Evolutionary conservation across 2,113 vertebrate species (phyloP).

Genomic region (Menura novaehollandiae): DNA sequence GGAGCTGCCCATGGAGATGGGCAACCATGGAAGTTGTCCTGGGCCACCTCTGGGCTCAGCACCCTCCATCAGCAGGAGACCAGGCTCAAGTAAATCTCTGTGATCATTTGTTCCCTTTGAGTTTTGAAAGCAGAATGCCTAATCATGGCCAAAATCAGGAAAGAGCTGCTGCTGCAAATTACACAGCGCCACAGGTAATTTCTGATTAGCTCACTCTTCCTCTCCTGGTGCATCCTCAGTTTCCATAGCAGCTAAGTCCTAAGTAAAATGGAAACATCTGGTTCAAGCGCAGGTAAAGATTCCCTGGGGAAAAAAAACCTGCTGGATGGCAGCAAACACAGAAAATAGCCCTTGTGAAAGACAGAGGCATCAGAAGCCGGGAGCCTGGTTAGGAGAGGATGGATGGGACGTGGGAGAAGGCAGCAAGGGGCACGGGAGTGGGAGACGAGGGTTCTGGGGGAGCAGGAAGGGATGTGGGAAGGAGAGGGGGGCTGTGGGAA

Average conservation of each 20-base stretch:
- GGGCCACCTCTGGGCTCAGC: conserved; percentile 5
- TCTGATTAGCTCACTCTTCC: conserved; percentile 70
- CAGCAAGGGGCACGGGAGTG: neutral
- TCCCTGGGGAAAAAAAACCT: conserved; percentile 39
- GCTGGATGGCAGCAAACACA: conserved; percentile 16
- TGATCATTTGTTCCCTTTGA: conserved; percentile 37
- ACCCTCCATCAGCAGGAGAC: neutral
- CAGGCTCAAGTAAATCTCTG: neutral
- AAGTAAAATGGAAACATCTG: conserved; percentile 74
- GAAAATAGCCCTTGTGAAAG: neutral
- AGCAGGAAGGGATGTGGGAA: neutral
- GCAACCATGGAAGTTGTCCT: neutral
- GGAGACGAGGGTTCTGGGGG: neutral
- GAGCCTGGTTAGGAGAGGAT: neutral
- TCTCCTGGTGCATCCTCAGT: conserved; percentile 72
- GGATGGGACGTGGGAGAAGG: neutral
- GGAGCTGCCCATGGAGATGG: accelerated
- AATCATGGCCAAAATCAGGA: conserved; percentile 62
- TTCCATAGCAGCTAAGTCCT: conserved; percentile 80
- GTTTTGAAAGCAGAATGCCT: conserved; percentile 41
- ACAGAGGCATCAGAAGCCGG: neutral
- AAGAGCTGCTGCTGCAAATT: conserved; percentile 67
- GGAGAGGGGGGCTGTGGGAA: neutral
- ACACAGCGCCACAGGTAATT: conserved; percentile 72
- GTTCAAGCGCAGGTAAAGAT: conserved; percentile 62